Evolutionary conservation across 2,797 vertebrate genomes (phyloP).

Genomic region (Hemitrygon akajei): DNA sequence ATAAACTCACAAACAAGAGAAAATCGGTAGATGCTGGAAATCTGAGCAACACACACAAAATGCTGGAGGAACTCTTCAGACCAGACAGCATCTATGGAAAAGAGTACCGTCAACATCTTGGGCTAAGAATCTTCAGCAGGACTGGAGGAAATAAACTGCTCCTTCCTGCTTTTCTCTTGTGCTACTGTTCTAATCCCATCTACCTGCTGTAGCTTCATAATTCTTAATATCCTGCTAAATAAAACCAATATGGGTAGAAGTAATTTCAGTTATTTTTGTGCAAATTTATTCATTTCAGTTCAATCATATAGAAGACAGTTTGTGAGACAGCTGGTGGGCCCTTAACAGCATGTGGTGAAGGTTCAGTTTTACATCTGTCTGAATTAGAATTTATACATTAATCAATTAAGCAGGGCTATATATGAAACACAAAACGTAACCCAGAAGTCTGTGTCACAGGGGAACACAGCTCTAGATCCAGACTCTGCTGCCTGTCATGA

Average conservation of each 20-base stretch:
- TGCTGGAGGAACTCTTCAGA: too few species aligned
- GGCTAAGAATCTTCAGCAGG: too few species aligned
- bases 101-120: too few species aligned
- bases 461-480: background rate
- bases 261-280: background rate
- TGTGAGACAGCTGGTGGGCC: background rate
- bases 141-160: too few species aligned
- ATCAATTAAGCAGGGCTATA: background rate
- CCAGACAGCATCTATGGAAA: too few species aligned
- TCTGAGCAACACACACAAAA: too few species aligned
- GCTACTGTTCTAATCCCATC: background rate
- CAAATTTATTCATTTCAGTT: background rate
- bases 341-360: background rate
- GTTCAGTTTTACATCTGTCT: background rate
- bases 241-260: background rate
- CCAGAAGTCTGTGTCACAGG: background rate
- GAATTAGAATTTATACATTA: background rate
- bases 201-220: background rate
- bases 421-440: background rate
- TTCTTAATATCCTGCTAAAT: background rate
- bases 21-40: too few species aligned
- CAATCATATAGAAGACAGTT: background rate
- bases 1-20: too few species aligned
- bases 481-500: background rate
- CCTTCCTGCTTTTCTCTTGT: too few species aligned